Conservation (phyloP, 2,113 vertebrate genomes). For the Gymnarchus niloticus region DNA sequence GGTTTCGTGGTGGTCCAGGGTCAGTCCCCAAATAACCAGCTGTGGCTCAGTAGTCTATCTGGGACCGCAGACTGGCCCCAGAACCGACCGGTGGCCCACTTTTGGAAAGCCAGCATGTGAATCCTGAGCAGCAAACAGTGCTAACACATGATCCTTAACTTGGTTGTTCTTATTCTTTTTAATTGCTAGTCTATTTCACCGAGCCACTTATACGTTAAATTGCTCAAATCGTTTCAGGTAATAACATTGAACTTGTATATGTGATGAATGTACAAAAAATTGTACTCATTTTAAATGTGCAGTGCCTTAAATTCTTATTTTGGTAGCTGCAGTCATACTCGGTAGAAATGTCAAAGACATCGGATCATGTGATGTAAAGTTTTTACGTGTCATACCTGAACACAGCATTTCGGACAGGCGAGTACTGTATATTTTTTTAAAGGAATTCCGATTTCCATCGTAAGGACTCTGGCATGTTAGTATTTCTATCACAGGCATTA, state of each 20-base stretch:
- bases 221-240: neutral
- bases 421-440: neutral
- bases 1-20: neutral
- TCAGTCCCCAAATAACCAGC: neutral
- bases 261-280: conserved; percentile 21
- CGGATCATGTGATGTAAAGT: neutral
- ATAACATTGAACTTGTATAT: conserved; percentile 5
- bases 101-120: neutral
- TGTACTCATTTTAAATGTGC: conserved; percentile 20
- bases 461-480: neutral
- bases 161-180: neutral
- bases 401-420: neutral
- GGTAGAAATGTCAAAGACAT: conserved; percentile 2
- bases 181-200: conserved; percentile 3
- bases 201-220: neutral
- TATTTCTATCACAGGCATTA: too few species aligned
- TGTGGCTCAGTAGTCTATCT: neutral
- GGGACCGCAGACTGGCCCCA: too few species aligned
- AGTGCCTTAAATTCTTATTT: conserved; percentile 18
- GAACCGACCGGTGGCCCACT: neutral
- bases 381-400: neutral
- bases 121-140: neutral
- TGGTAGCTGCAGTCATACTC: neutral
- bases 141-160: conserved; percentile 10
- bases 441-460: neutral